Conservation (phyloP, 2,888 invertebrate species). For the Leptarthrus brevirostris region DNA sequence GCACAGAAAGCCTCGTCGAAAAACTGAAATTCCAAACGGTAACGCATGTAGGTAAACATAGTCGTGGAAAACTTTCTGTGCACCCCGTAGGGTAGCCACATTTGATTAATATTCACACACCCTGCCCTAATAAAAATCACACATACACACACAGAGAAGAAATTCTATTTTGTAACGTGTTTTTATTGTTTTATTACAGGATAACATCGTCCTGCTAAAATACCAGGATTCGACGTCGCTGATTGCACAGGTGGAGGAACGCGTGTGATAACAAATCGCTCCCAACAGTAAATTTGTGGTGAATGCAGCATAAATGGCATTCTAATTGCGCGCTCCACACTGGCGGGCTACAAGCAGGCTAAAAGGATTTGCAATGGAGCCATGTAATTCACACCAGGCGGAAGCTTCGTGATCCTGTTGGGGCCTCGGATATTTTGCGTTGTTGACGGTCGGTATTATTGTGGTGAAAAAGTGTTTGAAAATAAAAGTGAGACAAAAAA, state of each 20-base stretch:
- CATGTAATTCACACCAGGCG: constrained; percentile 19
- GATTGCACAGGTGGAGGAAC: too few relatives aligned
- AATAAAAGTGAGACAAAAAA: not conserved
- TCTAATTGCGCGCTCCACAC: constrained; percentile 4
- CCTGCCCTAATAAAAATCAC: constrained; percentile 7
- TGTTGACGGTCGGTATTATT: not conserved
- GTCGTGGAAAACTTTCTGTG: not conserved
- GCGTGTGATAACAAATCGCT: too few relatives aligned
- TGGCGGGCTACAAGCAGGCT: not conserved
- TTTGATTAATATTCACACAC: constrained; percentile 33
- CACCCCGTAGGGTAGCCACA: not conserved
- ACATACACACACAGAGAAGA: not conserved
- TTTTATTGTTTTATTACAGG: constrained; percentile 24
- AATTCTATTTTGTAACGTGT: constrained; percentile 23
- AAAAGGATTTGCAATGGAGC: constrained; percentile 4
- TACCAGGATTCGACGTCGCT: not conserved
- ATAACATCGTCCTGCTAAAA: not conserved
- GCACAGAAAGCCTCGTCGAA: too few relatives aligned
- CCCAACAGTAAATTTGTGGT: constrained; percentile 23
- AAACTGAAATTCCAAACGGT: constrained; percentile 8
- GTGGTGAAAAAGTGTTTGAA: constrained; percentile 8
- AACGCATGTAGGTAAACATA: too few relatives aligned
- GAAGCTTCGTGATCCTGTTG: constrained; percentile 56
- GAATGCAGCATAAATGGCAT: not conserved
- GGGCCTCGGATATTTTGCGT: constrained; percentile 56